phyloP scores from a whole-genome alignment of 2,113 vertebrate genomes.

The Microcebus murinus region DNA sequence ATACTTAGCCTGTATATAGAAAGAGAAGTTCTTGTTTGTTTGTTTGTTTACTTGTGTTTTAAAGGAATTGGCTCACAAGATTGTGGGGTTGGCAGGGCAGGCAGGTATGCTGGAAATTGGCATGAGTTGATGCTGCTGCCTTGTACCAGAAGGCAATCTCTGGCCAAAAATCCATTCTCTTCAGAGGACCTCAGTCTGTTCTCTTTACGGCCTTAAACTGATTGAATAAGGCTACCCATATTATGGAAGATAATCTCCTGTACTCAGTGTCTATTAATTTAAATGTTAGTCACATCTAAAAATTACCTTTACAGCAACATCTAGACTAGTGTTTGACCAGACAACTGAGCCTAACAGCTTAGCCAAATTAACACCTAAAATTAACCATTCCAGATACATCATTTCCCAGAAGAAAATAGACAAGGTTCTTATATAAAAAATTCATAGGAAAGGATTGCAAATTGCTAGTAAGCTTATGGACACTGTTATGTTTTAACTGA shows the following conservation, averaged over 20 bases:
- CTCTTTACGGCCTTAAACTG: background rate
- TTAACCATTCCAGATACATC: background rate
- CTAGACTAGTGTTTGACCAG: background rate
- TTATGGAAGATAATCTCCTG: background rate
- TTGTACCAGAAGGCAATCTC: background rate
- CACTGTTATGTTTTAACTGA: background rate
- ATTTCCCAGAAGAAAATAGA: background rate
- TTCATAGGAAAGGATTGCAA: background rate
- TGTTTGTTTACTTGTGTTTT: background rate
- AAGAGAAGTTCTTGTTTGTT: background rate
- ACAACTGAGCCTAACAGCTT: background rate
- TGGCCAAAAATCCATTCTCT: background rate
- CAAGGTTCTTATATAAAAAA: background rate
- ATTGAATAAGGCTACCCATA: background rate
- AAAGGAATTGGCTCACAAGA: background rate
- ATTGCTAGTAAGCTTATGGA: background rate
- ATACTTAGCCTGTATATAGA: background rate
- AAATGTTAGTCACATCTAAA: background rate
- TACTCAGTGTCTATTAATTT: background rate
- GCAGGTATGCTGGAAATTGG: background rate
- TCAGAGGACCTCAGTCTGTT: background rate
- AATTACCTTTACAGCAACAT: background rate
- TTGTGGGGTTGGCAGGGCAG: background rate
- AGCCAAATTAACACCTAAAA: background rate
- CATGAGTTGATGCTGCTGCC: background rate